Conservation (phyloP, 2,113 vertebrate genomes). For the Zapus hudsonius region DNA sequence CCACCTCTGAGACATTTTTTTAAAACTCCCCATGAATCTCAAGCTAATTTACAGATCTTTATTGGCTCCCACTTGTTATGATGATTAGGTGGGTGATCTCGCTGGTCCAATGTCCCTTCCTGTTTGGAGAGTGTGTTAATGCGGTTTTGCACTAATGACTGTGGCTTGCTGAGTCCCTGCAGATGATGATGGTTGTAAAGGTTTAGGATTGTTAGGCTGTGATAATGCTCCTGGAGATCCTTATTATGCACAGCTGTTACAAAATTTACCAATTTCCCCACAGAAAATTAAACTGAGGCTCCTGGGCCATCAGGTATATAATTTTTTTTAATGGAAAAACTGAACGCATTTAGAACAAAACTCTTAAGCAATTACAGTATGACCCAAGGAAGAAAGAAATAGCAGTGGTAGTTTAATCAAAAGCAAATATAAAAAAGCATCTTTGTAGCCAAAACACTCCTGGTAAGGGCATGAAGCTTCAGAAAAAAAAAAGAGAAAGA, state of each 20-base stretch:
- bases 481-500: neutral
- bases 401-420: neutral
- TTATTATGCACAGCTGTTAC: slow-evolving; percentile 46
- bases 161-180: slow-evolving; percentile 42
- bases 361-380: slow-evolving; percentile 44
- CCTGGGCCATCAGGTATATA: slow-evolving; percentile 39
- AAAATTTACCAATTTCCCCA: neutral
- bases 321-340: slow-evolving; percentile 48
- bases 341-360: slow-evolving; percentile 34
- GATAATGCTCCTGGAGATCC: slow-evolving; percentile 39
- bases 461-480: neutral
- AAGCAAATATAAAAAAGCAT: neutral
- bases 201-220: slow-evolving; percentile 35
- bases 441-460: neutral
- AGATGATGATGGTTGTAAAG: slow-evolving; percentile 41
- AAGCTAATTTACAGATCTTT: slow-evolving; percentile 38
- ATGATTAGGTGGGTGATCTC: slow-evolving; percentile 4
- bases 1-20: neutral
- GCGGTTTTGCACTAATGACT: slow-evolving; percentile 44
- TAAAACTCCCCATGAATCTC: neutral
- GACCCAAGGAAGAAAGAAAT: slow-evolving; percentile 24
- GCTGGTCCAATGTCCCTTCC: slow-evolving; percentile 42
- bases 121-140: slow-evolving; percentile 34
- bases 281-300: slow-evolving; percentile 45
- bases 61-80: slow-evolving; percentile 10